Base-by-base conservation (phyloP, 2,797 vertebrate genomes). In the Thaleichthys pacificus region DNA sequence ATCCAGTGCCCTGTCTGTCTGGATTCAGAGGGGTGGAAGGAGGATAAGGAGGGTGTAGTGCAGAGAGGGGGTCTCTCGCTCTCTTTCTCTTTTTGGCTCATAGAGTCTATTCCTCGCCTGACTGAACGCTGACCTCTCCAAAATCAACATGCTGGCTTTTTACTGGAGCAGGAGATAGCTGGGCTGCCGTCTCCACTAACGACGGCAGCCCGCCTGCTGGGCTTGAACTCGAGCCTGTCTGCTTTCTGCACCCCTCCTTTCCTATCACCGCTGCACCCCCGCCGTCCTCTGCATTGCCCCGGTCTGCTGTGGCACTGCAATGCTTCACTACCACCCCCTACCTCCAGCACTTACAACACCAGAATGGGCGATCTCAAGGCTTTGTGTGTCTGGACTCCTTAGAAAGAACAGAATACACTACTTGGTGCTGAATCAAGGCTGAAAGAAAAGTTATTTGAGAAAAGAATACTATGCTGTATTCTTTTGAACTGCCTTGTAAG, bases 141-240 rank as follows among this genome's bases (percentile, higher is more conserved):
- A 90, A 82, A 80, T 78, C 87, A 87, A 91, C 86, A 85, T 51
- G 9, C 60, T 58, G 60, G 60, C n/a, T 80, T 64, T 74, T 76
- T 73, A 72, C 51, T 32, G 56, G 11, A 49, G 72, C 73, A 60
- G 64, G 35, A 77, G 81, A 85, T 75, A 80, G 80, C 76, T 81
- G 47, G 80, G 73, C 75, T 82, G 72, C 71, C 78, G 24, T 57
- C 61, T 58, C 68, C 70, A 79, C 80, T 78, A 28, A 61, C 42
- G 75, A 81, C 70, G 75, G 76, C 80, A 77, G 77, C 62, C 68
- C 49, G 77, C 75, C 80, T 77, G 71, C 82, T 77, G 76, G 30
- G 77, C 42, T 17, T 84, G 83, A 88, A 83, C 84, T 85, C 86
- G 82, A 85, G 84, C 81, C 85, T 15, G 80, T 86, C 83, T 86